Percentiles rank a stretch among this genome's conserved stretches.
Evolutionary conservation across 2,888 invertebrate species (phyloP).

Genomic region (Meteorus cinctellus): DNA sequence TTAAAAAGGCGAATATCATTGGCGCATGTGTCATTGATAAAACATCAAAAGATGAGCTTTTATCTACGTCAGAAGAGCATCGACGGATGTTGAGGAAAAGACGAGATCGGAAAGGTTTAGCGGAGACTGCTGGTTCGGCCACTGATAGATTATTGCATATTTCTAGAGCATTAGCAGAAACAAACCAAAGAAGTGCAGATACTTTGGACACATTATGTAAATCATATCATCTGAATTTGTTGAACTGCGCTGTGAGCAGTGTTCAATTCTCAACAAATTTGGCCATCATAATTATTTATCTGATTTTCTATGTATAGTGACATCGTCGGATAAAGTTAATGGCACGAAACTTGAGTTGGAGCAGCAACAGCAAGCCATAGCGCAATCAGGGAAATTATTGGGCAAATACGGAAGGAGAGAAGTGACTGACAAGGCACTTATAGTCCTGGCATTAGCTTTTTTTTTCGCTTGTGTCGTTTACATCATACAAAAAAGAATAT

Average conservation of each 20-base stretch:
- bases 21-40: slow-evolving; percentile 87
- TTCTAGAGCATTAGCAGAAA: slow-evolving; percentile 89
- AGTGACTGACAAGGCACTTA: slow-evolving; percentile 94
- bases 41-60: slow-evolving; percentile 82
- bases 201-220: slow-evolving; percentile 85
- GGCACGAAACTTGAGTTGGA: slow-evolving; percentile 88
- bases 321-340: slow-evolving; percentile 74
- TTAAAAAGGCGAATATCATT: slow-evolving; percentile 86
- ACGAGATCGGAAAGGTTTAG: slow-evolving; percentile 80
- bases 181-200: slow-evolving; percentile 89
- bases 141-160: slow-evolving; percentile 90
- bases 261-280: too few relatives aligned
- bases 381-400: slow-evolving; percentile 91
- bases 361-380: slow-evolving; percentile 89
- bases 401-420: slow-evolving; percentile 96
- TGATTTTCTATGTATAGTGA: slow-evolving; percentile 69
- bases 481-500: slow-evolving; percentile 92
- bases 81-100: slow-evolving; percentile 80
- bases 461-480: slow-evolving; percentile 94
- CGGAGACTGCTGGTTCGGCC: slow-evolving; percentile 84
- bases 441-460: slow-evolving; percentile 90
- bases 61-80: slow-evolving; percentile 75
- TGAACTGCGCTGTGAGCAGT: too few relatives aligned
- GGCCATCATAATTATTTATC: slow-evolving; percentile 54
- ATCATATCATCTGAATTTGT: slow-evolving; percentile 32